phyloP scores from a whole-genome alignment of 2,888 invertebrate species.

The Calameuta pallipes region DNA sequence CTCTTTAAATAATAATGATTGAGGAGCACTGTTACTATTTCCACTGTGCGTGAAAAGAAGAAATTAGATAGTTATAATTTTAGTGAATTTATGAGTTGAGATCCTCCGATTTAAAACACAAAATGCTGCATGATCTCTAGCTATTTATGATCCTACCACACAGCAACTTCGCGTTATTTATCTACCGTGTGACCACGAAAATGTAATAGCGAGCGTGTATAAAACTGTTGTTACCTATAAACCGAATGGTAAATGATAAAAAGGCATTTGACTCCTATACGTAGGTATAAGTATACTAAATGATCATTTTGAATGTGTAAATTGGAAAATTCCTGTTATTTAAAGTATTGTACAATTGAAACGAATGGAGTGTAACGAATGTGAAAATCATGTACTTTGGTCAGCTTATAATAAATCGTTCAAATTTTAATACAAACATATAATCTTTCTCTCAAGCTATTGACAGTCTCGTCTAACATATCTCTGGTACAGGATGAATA shows the following conservation, averaged over 20 bases:
- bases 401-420: constrained; percentile 52
- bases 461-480: not conserved
- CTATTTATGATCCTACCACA: not conserved
- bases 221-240: constrained; percentile 39
- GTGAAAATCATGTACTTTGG: constrained; percentile 24
- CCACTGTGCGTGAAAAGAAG: constrained; percentile 27
- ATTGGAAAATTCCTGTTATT: constrained; percentile 36
- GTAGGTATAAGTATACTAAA: constrained; percentile 39
- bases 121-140: not conserved
- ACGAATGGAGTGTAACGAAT: constrained; percentile 13
- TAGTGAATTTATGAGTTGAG: constrained; percentile 23
- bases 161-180: not conserved
- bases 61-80: constrained; percentile 30
- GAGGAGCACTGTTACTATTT: constrained; percentile 15
- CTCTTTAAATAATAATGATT: not conserved
- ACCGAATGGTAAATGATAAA: constrained; percentile 2
- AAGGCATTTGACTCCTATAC: constrained; percentile 37
- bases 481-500: not conserved
- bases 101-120: not conserved
- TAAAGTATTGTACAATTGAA: constrained; percentile 35
- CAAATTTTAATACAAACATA: constrained; percentile 44
- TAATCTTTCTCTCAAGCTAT: constrained; percentile 11
- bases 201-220: constrained; percentile 39
- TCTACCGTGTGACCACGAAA: not conserved
- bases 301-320: constrained; percentile 35